phyloP scores from a whole-genome alignment of 2,113 vertebrate genomes.

The Orientallactaga bullata region DNA sequence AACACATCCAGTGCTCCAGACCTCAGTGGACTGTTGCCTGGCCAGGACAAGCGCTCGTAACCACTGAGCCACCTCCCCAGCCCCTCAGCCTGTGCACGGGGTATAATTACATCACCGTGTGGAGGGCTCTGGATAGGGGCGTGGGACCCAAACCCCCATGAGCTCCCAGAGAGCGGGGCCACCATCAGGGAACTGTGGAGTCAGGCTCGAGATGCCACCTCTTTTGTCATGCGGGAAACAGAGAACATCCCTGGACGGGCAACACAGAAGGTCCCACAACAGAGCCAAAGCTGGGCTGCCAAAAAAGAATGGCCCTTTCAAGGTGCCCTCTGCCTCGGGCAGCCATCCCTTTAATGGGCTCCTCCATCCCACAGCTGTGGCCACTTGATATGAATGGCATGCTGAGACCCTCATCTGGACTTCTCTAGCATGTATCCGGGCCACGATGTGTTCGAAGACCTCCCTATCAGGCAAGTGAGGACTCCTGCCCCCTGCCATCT shows the following conservation, averaged over 20 bases:
- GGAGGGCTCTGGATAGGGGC: too few relatives aligned
- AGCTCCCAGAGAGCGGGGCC: too few relatives aligned
- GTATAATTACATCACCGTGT: too few relatives aligned
- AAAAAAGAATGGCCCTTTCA: background rate
- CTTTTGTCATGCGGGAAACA: too few relatives aligned
- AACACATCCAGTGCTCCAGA: too few relatives aligned
- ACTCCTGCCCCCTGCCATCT: background rate
- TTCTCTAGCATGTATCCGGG: background rate
- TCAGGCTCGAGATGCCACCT: too few relatives aligned
- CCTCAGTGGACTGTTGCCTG: fast-evolving
- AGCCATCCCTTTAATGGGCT: background rate
- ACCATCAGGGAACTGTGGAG: too few relatives aligned
- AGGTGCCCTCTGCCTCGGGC: background rate
- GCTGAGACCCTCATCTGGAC: conserved; percentile 1
- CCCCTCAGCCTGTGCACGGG: too few relatives aligned
- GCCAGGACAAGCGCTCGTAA: fast-evolving
- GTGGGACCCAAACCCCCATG: too few relatives aligned
- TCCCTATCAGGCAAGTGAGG: background rate
- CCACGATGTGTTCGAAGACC: background rate
- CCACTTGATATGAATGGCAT: background rate
- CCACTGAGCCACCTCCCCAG: too few relatives aligned
- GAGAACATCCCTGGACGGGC: too few relatives aligned
- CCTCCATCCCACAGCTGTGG: background rate
- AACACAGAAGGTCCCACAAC: too few relatives aligned
- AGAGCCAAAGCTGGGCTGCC: background rate